Evolutionary conservation across 2,888 invertebrate genomes (phyloP).

Genomic region (Metopia argyrocephala): DNA sequence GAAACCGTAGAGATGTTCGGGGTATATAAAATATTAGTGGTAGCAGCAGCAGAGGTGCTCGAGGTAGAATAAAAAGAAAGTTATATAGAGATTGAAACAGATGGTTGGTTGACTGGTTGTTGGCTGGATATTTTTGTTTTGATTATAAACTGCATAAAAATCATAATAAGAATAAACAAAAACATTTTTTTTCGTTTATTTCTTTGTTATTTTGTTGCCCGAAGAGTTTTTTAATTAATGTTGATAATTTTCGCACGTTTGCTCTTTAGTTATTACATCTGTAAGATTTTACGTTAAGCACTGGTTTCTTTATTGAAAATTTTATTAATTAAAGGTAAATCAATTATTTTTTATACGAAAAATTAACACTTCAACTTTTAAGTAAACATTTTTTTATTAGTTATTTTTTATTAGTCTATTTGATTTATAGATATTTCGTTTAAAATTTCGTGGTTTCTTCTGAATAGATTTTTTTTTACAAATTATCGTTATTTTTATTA

Average conservation of each 20-base stretch:
- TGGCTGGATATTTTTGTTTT: conserved; percentile 3
- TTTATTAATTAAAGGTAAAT: no score
- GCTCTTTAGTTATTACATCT: background rate
- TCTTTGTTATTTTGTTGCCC: background rate
- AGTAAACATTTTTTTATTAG: background rate
- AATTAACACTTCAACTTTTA: conserved; percentile 4
- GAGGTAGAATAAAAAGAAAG: conserved; percentile 57
- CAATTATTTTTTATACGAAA: background rate
- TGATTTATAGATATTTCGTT: background rate
- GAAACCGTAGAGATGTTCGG: background rate
- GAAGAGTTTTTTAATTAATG: background rate
- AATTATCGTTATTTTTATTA: background rate
- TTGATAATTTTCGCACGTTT: background rate
- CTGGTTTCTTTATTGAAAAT: no score
- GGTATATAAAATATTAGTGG: background rate
- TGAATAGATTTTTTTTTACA: background rate
- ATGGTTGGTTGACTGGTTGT: conserved; percentile 47
- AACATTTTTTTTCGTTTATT: conserved; percentile 17
- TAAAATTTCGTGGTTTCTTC: background rate
- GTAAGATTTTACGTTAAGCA: background rate
- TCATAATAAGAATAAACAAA: conserved; percentile 50
- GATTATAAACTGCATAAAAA: background rate
- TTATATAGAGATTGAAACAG: conserved; percentile 62
- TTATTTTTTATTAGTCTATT: background rate
- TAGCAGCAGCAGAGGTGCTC: background rate